These are phyloP conservation scores for Argyra leucocephala DNA, from an alignment of 2,888 invertebrate species.

Conservation along the genomic window DNA sequence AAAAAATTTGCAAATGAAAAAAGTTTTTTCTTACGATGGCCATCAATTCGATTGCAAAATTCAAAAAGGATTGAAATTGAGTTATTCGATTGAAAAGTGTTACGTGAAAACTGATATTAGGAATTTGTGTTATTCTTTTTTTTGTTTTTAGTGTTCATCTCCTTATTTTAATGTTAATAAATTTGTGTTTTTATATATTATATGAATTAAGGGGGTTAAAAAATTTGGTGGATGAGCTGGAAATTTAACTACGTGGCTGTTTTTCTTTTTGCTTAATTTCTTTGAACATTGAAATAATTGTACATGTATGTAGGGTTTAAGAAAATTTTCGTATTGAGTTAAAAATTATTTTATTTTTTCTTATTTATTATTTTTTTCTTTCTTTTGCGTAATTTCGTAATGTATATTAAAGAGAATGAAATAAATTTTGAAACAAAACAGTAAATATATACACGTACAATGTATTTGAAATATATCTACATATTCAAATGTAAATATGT, in stretches of 20 bases:
- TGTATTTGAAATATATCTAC: neutral
- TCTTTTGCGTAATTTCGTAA: neutral
- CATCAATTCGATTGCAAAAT: neutral
- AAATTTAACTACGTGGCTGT: no score
- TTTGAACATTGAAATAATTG: no score
- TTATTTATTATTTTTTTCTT: neutral
- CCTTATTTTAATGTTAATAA: conserved; percentile 2
- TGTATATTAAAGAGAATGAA: neutral
- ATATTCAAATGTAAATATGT: neutral
- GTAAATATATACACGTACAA: no score
- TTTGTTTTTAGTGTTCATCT: no score
- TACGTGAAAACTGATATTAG: no score
- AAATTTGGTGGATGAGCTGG: neutral
- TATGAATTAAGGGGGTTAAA: neutral
- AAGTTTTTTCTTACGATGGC: neutral
- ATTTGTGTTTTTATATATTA: neutral
- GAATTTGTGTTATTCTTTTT: neutral
- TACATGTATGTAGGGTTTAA: no score
- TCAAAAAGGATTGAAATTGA: neutral
- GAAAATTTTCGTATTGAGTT: no score
- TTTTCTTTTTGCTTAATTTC: neutral
- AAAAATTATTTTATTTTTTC: no score
- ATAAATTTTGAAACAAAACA: neutral
- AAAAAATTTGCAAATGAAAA: neutral
- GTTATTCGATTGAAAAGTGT: conserved; percentile 1